These are phyloP conservation scores for Hipparchia semele DNA, from an alignment of 2,888 invertebrate genomes.

Conservation along the genomic window DNA sequence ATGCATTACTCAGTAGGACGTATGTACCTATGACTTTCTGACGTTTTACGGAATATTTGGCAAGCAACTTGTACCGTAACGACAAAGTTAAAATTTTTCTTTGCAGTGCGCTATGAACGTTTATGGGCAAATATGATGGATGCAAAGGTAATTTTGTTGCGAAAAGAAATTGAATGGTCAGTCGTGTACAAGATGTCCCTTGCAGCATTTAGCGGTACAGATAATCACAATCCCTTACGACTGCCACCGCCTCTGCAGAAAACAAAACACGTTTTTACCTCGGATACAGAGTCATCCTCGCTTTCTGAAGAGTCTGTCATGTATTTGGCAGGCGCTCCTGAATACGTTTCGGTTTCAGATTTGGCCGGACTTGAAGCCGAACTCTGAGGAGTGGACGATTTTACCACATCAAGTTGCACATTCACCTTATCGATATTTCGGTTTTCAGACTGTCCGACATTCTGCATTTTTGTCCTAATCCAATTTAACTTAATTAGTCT, in stretches of 20 bases:
- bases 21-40: conserved; percentile 82
- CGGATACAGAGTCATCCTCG: conserved; percentile 97
- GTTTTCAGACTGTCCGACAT: conserved; percentile 94
- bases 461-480: conserved; percentile 94
- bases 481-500: conserved; percentile 81
- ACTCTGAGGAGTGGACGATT: conserved; percentile 92
- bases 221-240: conserved; percentile 80
- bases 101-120: conserved; percentile 65
- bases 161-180: conserved; percentile 67
- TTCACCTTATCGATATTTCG: conserved; percentile 92
- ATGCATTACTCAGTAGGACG: conserved; percentile 79
- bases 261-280: conserved; percentile 89
- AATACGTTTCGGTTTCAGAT: conserved; percentile 94
- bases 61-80: conserved; percentile 76
- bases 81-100: conserved; percentile 62
- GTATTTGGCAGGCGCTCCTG: conserved; percentile 92
- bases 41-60: conserved; percentile 83
- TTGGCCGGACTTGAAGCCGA: conserved; percentile 92
- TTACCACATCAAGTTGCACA: conserved; percentile 87
- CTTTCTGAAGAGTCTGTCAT: conserved; percentile 97
- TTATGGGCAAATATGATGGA: conserved; percentile 53
- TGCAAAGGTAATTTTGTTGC: conserved; percentile 56
- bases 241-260: conserved; percentile 81
- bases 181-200: conserved; percentile 86
- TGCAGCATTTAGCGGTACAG: conserved; percentile 85